These are phyloP conservation scores for Sialia sialis DNA, from an alignment of 2,113 vertebrate genomes.

Conservation along the genomic window DNA sequence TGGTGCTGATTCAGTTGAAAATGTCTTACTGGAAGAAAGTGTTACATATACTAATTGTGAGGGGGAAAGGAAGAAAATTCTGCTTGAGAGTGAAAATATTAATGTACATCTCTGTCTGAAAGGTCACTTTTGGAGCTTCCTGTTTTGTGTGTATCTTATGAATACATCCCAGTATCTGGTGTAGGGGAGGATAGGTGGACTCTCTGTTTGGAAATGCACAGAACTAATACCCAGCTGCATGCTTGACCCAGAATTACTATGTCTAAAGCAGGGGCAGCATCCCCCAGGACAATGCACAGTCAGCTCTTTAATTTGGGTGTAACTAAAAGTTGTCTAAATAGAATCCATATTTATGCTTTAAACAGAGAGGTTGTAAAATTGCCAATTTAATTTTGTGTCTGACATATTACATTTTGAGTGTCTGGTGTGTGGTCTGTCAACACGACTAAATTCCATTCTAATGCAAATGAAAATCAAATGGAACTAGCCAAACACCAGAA, in stretches of 20 bases:
- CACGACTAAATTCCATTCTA: background rate
- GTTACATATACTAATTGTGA: background rate
- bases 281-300: background rate
- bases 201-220: background rate
- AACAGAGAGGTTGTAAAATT: background rate
- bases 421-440: slow-evolving; percentile 23
- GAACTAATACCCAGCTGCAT: background rate
- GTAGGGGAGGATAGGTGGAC: background rate
- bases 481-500: background rate
- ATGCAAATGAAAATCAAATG: background rate
- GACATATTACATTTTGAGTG: background rate
- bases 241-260: background rate
- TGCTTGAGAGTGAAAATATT: background rate
- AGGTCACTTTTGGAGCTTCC: background rate
- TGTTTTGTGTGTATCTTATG: no score
- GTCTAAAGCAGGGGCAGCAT: background rate
- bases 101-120: background rate
- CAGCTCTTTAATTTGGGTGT: background rate
- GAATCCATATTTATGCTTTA: background rate
- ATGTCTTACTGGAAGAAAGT: background rate
- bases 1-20: background rate
- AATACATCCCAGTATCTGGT: background rate
- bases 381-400: slow-evolving; percentile 7
- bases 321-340: background rate
- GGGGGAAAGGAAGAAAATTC: background rate